Evolutionary conservation across 2,888 invertebrate species (phyloP).

Genomic region (Meiosimyza platycephala): DNA sequence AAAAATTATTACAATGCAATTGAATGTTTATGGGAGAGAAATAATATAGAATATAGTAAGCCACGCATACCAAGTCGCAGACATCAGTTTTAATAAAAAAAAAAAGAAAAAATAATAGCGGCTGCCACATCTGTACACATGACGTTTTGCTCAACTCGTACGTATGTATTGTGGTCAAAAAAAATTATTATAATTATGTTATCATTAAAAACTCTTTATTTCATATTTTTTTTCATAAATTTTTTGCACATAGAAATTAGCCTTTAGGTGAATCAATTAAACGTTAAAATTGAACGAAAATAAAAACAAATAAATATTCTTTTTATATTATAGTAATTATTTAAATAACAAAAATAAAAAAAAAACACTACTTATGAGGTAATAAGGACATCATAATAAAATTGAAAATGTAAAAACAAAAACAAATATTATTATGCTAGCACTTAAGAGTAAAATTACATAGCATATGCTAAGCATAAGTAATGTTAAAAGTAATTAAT

Average conservation of each 20-base stretch:
- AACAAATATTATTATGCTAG: conserved; percentile 8
- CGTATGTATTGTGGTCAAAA: too few species aligned
- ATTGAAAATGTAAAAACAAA: not conserved
- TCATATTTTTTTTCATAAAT: not conserved
- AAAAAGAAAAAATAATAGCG: too few species aligned
- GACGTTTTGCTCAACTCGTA: too few species aligned
- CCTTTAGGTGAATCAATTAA: conserved; percentile 7
- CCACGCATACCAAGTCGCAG: too few species aligned
- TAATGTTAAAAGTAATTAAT: not conserved
- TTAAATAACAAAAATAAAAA: conserved; percentile 6
- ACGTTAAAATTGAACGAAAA: conserved; percentile 4
- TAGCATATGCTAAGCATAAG: conserved; percentile 1
- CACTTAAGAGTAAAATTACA: not conserved
- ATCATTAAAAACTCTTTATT: too few species aligned
- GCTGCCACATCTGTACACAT: too few species aligned
- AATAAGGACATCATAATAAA: too few species aligned
- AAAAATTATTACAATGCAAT: too few species aligned
- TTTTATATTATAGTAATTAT: not conserved
- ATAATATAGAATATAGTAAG: too few species aligned
- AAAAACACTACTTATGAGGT: not conserved
- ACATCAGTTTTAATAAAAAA: too few species aligned
- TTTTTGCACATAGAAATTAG: conserved; percentile 32
- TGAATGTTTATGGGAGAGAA: too few species aligned
- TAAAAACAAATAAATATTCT: not conserved
- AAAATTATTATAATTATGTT: too few species aligned